These are phyloP conservation scores for Octomys mimax DNA, from an alignment of 2,797 vertebrate genomes.

Conservation along the genomic window DNA sequence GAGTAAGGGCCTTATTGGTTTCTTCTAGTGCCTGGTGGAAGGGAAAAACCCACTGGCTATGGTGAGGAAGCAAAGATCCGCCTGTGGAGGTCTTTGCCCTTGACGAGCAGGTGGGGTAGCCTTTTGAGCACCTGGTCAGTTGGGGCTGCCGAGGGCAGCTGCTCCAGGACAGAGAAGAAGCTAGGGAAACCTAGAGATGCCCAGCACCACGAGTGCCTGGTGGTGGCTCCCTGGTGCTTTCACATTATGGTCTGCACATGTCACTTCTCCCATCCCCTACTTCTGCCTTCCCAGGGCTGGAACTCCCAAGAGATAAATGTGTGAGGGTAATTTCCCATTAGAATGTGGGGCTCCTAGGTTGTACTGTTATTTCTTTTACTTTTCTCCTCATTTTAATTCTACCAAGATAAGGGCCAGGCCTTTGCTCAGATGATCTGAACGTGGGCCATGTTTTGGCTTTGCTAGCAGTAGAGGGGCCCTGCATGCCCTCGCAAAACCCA, in stretches of 20 bases:
- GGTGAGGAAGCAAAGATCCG: not conserved
- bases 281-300: conserved; percentile 70
- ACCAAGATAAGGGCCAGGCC: not conserved
- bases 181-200: not conserved
- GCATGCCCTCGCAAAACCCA: not conserved
- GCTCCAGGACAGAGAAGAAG: not conserved
- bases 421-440: not conserved
- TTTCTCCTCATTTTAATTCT: conserved; percentile 20
- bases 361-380: conserved; percentile 58
- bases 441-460: not conserved
- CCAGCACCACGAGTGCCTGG: not conserved
- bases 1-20: not conserved
- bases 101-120: not conserved
- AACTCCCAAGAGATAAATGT: conserved; percentile 65
- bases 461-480: not conserved
- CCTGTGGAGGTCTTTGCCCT: not conserved
- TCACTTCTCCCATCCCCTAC: not conserved
- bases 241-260: not conserved
- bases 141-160: not conserved
- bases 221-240: not conserved
- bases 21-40: not conserved
- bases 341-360: conserved; percentile 35
- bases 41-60: not conserved
- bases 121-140: not conserved
- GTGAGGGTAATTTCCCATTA: conserved; percentile 60